Evolutionary conservation across 2,797 vertebrate species (phyloP).

Genomic region (Knipowitschia caucasica): DNA sequence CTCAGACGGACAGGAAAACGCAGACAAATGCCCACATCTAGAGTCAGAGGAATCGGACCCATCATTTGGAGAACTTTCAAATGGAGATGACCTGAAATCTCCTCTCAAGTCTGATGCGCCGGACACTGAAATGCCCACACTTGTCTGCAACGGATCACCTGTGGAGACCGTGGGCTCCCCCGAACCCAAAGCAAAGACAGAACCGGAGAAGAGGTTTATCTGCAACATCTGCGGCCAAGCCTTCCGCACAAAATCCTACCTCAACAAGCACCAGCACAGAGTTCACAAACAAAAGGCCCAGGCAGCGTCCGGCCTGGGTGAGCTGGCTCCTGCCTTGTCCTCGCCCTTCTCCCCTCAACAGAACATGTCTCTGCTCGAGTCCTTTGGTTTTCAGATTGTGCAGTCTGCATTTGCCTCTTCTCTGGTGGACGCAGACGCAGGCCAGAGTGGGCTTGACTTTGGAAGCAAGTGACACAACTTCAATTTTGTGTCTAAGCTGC

Average conservation of each 20-base stretch:
- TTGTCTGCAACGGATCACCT: slow-evolving; percentile 71
- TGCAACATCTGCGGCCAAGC: slow-evolving; percentile 95
- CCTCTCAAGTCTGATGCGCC: slow-evolving; percentile 80
- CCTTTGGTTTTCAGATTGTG: slow-evolving; percentile 98
- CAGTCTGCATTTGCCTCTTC: slow-evolving; percentile 98
- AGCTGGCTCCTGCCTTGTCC: slow-evolving; percentile 81
- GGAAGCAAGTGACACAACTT: slow-evolving; percentile 85
- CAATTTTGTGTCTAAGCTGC: slow-evolving; percentile 23
- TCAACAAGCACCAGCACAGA: slow-evolving; percentile 99
- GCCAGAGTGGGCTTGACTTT: slow-evolving; percentile 88
- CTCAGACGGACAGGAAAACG: slow-evolving; percentile 85
- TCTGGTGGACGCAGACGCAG: slow-evolving; percentile 90
- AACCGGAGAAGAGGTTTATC: slow-evolving; percentile 92
- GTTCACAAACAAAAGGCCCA: slow-evolving; percentile 87
- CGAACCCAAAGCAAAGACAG: slow-evolving; percentile 85
- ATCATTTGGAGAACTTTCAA: slow-evolving; percentile 91
- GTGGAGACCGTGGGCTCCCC: slow-evolving; percentile 66
- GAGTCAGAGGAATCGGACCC: slow-evolving; percentile 93
- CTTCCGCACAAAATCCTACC: slow-evolving; percentile 98
- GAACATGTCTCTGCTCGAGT: slow-evolving; percentile 99
- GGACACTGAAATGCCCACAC: slow-evolving; percentile 64
- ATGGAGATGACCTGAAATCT: slow-evolving; percentile 90
- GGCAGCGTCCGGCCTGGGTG: slow-evolving; percentile 76
- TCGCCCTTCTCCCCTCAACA: slow-evolving; percentile 98
- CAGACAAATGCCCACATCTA: slow-evolving; percentile 93